Base-by-base conservation (phyloP, 1,140 invertebrate species). In the Drosophila sucinea region DNA sequence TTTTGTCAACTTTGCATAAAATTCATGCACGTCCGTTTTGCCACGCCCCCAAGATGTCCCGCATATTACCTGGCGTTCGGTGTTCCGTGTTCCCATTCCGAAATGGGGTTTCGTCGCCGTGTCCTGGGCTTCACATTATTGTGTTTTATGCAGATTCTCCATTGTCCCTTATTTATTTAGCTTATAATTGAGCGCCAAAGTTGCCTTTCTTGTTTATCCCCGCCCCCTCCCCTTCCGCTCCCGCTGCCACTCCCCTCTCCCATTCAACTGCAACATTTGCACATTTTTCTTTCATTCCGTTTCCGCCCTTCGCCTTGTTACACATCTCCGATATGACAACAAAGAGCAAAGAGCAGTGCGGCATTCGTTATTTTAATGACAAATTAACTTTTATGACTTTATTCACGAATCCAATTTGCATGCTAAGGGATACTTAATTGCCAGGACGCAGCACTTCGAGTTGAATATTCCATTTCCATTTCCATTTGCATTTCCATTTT, bases 1-100 rank as follows among this genome's bases (percentile, higher is more conserved):
- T 89, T 89, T 89, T 76, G 84, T 89, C 74, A 78, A 89, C 73
- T 89, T 89, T 83, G 84, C 84, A 89, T 84, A 81, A 89, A 89
- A 89, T 84, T 89, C 80, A 74, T 73, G 79, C 76, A 87, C 83
- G 83, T 87, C 73, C 82, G 65, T 55, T 44, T 61, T 29, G 17
- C 29, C 57, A 23, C 27, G 35, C 38, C 40, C 57, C 25, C n/a
- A 11, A 25, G 65, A 25, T 44, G 41, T 40, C 61, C 62, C 57
- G 55, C 55, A 40, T 17, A 27, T n/a, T 56, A 35, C 32, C 32
- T 58, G 30, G 40, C 41, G 8, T 8, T 38, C 35, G 8, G 10
- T 30, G 30, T 33, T 68, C 33, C 60, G 44, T 7, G 38, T 70
- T 38, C 10, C 67, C 57, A 11, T 27, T 57, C 60, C 61, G 66